Evolutionary conservation across 2,113 vertebrate species (phyloP).

Genomic region (Potamarius usumacintae): DNA sequence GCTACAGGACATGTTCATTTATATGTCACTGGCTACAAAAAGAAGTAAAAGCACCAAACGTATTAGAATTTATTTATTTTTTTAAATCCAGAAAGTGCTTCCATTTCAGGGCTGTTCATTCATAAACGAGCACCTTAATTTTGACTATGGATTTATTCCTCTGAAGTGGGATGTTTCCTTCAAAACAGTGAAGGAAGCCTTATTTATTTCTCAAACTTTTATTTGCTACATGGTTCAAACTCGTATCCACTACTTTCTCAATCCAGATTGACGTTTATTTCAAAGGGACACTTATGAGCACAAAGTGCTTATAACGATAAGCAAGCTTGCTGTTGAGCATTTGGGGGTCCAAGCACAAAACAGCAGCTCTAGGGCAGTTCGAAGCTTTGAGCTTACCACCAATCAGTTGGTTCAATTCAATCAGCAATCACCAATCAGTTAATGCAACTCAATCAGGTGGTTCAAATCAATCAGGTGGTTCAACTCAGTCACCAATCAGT

Average conservation of each 20-base stretch:
- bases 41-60: neutral
- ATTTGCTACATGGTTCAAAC: neutral
- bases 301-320: neutral
- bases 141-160: neutral
- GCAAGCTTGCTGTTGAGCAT: neutral
- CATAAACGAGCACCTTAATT: slow-evolving; percentile 15
- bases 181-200: neutral
- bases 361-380: neutral
- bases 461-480: too few relatives aligned
- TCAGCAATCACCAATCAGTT: too few relatives aligned
- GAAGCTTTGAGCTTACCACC: too few relatives aligned
- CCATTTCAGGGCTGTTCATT: neutral
- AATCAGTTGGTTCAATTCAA: too few relatives aligned
- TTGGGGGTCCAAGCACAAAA: slow-evolving; percentile 1
- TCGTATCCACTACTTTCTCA: neutral
- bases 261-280: neutral
- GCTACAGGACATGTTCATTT: neutral
- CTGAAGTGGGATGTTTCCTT: neutral
- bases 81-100: neutral
- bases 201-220: neutral
- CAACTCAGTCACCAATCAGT: too few relatives aligned
- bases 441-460: too few relatives aligned
- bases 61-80: neutral
- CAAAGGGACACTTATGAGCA: too few relatives aligned
- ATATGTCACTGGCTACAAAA: slow-evolving; percentile 2